These are phyloP conservation scores for Phortica okadai DNA, from an alignment of 2,888 invertebrate species.

Conservation along the genomic window DNA sequence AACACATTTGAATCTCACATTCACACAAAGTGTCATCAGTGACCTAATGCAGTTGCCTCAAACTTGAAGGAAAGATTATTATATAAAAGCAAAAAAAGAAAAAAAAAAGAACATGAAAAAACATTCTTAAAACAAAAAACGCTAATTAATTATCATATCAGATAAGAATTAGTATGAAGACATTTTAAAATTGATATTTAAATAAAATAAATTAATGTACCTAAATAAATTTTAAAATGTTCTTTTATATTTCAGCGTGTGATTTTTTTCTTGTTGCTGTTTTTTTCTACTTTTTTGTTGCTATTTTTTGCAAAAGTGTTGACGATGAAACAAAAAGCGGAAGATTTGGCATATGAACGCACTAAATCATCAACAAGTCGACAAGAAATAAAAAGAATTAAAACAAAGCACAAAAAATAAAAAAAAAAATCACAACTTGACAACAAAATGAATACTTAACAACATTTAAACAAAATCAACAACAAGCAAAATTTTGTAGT, in stretches of 20 bases:
- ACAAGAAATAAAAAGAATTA: conserved; percentile 65
- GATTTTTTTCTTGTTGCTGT: conserved; percentile 39
- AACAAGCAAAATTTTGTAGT: conserved; percentile 22
- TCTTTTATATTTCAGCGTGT: conserved; percentile 29
- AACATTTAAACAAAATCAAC: conserved; percentile 32
- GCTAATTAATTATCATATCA: conserved; percentile 67
- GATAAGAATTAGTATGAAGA: conserved; percentile 64
- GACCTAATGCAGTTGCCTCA: neutral
- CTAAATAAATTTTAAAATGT: conserved; percentile 33
- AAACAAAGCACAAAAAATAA: conserved; percentile 49
- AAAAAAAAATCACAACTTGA: conserved; percentile 57
- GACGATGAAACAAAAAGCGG: conserved; percentile 39
- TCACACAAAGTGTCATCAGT: neutral
- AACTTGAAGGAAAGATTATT: neutral
- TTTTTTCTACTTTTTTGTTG: neutral
- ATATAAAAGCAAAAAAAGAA: conserved; percentile 6
- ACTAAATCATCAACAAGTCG: conserved; percentile 63
- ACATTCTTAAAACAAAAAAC: conserved; percentile 44
- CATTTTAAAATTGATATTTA: conserved; percentile 64
- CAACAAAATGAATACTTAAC: conserved; percentile 66
- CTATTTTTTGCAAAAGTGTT: conserved; percentile 29
- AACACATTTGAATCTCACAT: conserved; percentile 5
- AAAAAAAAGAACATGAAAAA: conserved; percentile 16
- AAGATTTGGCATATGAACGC: conserved; percentile 64
- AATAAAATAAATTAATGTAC: conserved; percentile 56